Conservation (phyloP, 2,113 vertebrate genomes). For the Neoarius graeffei region DNA sequence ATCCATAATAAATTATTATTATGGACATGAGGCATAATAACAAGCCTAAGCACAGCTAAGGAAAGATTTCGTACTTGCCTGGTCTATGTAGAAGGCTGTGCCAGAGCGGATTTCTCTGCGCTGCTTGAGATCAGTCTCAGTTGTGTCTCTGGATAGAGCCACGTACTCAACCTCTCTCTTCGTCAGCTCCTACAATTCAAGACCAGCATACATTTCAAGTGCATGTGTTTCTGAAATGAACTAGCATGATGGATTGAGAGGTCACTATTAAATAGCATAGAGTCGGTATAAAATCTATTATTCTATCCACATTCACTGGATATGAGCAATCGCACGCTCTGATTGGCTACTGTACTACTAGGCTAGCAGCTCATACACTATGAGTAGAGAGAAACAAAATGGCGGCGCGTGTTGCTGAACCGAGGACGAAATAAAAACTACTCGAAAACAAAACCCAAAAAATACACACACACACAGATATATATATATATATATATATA, state of each 20-base stretch:
- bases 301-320: too few relatives aligned
- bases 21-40: neutral
- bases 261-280: neutral
- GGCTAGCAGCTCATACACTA: too few relatives aligned
- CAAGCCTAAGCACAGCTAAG: neutral
- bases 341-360: too few relatives aligned
- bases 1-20: conserved; percentile 13
- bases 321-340: too few relatives aligned
- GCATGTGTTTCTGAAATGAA: neutral
- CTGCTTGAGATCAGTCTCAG: conserved; percentile 95
- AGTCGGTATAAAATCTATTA: neutral
- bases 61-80: conserved; percentile 73
- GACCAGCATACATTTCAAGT: neutral
- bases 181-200: conserved; percentile 84
- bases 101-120: conserved; percentile 90
- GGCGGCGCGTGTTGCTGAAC: too few relatives aligned
- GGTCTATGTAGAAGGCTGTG: conserved; percentile 93
- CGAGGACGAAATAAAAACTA: too few relatives aligned
- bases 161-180: conserved; percentile 92
- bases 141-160: conserved; percentile 91
- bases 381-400: too few relatives aligned
- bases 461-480: too few relatives aligned
- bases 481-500: too few relatives aligned
- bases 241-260: neutral
- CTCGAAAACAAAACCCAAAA: too few relatives aligned